Conservation (phyloP, 2,888 invertebrate species). For the Mesorhabditis belari region DNA sequence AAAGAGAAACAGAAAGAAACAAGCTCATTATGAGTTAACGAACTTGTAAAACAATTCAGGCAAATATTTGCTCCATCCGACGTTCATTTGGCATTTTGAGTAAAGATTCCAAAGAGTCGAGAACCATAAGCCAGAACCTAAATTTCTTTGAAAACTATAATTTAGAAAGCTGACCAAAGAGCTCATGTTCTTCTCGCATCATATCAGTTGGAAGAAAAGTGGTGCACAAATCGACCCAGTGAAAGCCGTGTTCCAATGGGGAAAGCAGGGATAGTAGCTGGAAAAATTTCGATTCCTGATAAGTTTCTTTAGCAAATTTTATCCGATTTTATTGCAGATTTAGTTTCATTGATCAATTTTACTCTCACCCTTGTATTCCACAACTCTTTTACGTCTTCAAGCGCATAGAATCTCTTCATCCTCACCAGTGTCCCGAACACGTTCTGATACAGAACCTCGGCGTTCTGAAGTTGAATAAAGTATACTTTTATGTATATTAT, state of each 20-base stretch:
- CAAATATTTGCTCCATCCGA: neutral
- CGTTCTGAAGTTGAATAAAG: no score
- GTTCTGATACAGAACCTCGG: neutral
- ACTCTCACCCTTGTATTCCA: neutral
- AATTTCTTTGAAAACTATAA: no score
- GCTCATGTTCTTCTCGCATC: neutral
- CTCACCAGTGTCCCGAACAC: neutral
- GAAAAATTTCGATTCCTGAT: neutral
- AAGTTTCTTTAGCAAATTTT: neutral
- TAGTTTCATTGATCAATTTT: neutral
- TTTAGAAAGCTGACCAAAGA: no score
- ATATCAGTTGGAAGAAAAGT: neutral
- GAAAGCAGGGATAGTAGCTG: neutral
- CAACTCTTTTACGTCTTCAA: neutral
- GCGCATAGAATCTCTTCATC: neutral
- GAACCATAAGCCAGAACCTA: neutral
- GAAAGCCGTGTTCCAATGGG: neutral
- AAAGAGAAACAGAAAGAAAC: no score
- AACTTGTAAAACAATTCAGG: neutral
- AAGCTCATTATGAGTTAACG: no score
- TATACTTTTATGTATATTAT: no score
- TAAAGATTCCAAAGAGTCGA: neutral
- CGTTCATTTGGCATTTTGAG: neutral
- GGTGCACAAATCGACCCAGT: neutral
- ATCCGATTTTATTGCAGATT: neutral